These are phyloP conservation scores for Leptura quadrifasciata DNA, from an alignment of 2,888 invertebrate species.

Conservation along the genomic window DNA sequence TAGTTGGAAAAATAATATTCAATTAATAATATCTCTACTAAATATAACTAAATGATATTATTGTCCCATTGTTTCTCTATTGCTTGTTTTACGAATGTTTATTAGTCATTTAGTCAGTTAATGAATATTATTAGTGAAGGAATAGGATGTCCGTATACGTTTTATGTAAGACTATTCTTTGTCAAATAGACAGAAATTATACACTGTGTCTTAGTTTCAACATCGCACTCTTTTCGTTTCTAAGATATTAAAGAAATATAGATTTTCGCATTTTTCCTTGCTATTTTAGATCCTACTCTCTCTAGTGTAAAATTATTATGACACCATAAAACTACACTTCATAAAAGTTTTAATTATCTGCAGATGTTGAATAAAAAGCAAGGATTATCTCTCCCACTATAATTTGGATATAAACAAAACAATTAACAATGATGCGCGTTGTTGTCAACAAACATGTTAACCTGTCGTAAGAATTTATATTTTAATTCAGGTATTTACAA, in stretches of 20 bases:
- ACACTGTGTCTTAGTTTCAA: too few species aligned
- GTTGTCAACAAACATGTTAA: constrained; percentile 9
- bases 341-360: too few species aligned
- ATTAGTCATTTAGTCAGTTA: constrained; percentile 27
- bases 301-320: too few species aligned
- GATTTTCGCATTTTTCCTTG: too few species aligned
- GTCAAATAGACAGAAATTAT: too few species aligned
- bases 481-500: constrained; percentile 62
- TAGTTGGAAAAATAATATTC: constrained; percentile 32
- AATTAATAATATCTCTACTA: constrained; percentile 28
- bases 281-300: too few species aligned
- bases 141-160: constrained; percentile 21
- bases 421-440: neutral
- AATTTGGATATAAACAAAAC: neutral
- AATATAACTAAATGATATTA: constrained; percentile 30
- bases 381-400: neutral
- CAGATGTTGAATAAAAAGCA: neutral
- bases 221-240: too few species aligned
- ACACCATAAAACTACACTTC: too few species aligned
- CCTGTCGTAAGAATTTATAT: constrained; percentile 54
- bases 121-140: constrained; percentile 1
- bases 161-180: too few species aligned
- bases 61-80: constrained; percentile 28
- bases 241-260: too few species aligned
- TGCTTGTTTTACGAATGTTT: constrained; percentile 16